Conservation (phyloP, 1,140 invertebrate species). For the Bombus superbus region DNA sequence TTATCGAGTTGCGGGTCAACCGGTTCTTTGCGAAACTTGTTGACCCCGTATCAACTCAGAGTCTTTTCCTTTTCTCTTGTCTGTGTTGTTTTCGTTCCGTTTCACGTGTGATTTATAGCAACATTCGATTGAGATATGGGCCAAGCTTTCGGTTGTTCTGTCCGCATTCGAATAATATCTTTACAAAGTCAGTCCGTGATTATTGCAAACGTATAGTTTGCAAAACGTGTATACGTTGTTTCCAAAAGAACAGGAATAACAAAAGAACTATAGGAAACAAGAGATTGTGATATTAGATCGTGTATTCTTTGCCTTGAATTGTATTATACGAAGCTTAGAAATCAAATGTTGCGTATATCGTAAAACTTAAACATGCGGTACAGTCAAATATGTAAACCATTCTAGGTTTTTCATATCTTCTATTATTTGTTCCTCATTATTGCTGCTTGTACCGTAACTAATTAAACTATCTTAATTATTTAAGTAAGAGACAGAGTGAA, state of each 20-base stretch:
- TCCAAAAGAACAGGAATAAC: too few relatives aligned
- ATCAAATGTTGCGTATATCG: background rate
- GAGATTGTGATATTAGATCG: too few relatives aligned
- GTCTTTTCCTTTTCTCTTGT: background rate
- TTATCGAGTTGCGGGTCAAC: background rate
- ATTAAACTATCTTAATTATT: too few relatives aligned
- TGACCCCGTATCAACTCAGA: background rate
- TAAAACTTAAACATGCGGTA: background rate
- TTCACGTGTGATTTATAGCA: background rate
- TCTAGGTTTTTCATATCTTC: background rate
- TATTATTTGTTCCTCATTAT: background rate
- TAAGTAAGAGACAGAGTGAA: background rate
- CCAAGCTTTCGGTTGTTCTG: background rate
- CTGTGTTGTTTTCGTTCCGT: too few relatives aligned
- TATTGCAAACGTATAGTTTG: too few relatives aligned
- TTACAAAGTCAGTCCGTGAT: background rate
- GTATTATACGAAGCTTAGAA: background rate
- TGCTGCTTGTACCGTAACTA: background rate
- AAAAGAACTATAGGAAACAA: too few relatives aligned
- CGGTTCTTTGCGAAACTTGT: slow-evolving; percentile 31
- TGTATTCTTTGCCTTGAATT: background rate
- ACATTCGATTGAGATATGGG: background rate
- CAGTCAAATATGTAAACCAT: background rate
- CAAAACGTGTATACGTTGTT: too few relatives aligned
- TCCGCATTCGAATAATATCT: background rate